Evolutionary conservation across 2,888 invertebrate species (phyloP), one percentile per base, ranked within the genome.

Genomic region (Cryptophagus acutangulus): DNA sequence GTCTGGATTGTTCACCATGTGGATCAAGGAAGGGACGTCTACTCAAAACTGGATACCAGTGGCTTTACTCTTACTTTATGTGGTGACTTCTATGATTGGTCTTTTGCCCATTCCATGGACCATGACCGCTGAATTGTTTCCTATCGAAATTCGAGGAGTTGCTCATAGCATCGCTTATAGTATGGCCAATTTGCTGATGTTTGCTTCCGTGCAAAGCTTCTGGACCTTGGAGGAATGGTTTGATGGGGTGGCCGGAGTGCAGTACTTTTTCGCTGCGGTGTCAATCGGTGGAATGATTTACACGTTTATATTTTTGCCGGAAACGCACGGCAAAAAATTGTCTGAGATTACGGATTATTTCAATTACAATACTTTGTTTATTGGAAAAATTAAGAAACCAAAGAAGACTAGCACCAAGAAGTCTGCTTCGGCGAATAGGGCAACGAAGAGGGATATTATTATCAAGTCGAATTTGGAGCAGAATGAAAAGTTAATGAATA

Each of bases 81-180:
- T 79, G 1, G 72, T 75, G 39, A 71, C 76, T 0, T 76, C 77
- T 4, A 78, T 78, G 75, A 69, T 78, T 28, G 79, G 78, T 1
- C 64, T 78, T 49, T 63, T 79, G 20, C 76, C 76, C 3, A 77
- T 79, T 14, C 79, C 79, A 1, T 79, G 79, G 79, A 78, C 78
- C n/a, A 77, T 79, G 77, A 78, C 77, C 1, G 78, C 78, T 0
- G 79, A 79, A 64, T 61, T 79, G 2, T 79, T 77, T 54, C 78
- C 78, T 1, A 69, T 75, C 2, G 76, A 78, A 47, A 78, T 79
- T 29, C 70, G 79, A 14, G 77, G 78, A 2, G 64, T 77, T 9
- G 78, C 77, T 0, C 78, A 78, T 49, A 76, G 77, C 5, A 67
- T 78, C 33, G 71, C 74, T 29, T 76, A 76, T 57, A 74, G 74